Base-by-base conservation (phyloP, 2,888 invertebrate genomes). In the Spialia ferax region DNA sequence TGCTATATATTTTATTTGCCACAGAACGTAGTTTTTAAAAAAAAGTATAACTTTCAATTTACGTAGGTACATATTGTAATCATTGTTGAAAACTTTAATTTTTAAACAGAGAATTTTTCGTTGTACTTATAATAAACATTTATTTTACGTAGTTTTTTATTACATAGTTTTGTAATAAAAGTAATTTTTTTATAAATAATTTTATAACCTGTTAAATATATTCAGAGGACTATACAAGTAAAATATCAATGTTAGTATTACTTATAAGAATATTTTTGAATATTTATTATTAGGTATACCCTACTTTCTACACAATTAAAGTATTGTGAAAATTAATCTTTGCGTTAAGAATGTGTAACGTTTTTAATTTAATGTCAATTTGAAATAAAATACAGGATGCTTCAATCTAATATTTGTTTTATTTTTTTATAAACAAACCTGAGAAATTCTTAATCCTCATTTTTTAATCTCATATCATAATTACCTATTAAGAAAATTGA, bases 341-440 rank as follows among this genome's bases (percentile, higher is more conserved):
- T 38, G 35, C 32, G 32, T 32, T 32, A 32, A 32, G 8, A 38
- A 38, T 38, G 38, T 38, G 5, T 38, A 38, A 38, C 38, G 13
- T 42, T 42, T 42, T 42, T 42, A 18, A 18, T 42, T 18, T 42
- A 42, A 42, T 45, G 42, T 18, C 15, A 18, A 45, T 13, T 45
- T 45, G n/a, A 45, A 45, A 45, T 45, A 45, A 45, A 45, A 18
- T 45, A 45, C 42, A 45, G 42, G 42, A 45, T 18, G 42, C 42
- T 45, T 45, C 42, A 45, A 45, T 18, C 42, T 18, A 1, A 45
- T 1, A 45, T 45, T 45, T 18, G 42, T 45, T 45, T 45, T 42
- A 42, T 42, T 45, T 42, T 42, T 35, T 32, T 32, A 32, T 32
- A 32, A 7, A 8, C 32, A 32, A 4, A 32, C 8, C 32, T 26